phyloP scores from a whole-genome alignment of 35 echinoderm and acorn worm species.

The Amphiura filiformis region DNA sequence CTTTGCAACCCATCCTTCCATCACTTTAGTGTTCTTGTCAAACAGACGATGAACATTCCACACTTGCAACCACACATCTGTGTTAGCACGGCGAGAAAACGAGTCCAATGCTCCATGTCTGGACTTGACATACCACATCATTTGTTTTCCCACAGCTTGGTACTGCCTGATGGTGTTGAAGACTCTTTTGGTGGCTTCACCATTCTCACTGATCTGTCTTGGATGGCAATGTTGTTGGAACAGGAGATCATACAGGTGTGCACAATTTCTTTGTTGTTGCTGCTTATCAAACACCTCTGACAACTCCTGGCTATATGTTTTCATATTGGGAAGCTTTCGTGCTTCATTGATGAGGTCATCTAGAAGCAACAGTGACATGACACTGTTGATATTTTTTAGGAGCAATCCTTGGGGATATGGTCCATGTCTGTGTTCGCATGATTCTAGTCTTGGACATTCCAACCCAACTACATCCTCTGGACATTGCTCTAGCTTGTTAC shows the following conservation, averaged over 20 bases:
- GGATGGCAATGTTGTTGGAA: conserved; percentile 47
- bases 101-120: neutral
- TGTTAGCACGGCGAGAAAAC: neutral
- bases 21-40: conserved; percentile 9
- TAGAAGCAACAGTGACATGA: conserved; percentile 11
- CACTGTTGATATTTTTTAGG: neutral
- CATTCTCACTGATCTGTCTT: conserved; percentile 30
- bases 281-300: neutral
- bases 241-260: conserved; percentile 19
- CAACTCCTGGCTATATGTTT: neutral
- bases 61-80: conserved; percentile 25
- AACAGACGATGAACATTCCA: conserved; percentile 32
- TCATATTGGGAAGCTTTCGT: neutral
- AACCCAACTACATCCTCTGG: conserved; percentile 16
- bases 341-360: conserved; percentile 11
- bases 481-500: conserved; percentile 28
- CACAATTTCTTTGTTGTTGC: neutral
- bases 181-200: neutral
- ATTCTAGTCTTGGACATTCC: conserved; percentile 2
- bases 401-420: neutral
- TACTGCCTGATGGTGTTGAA: neutral
- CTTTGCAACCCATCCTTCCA: conserved; percentile 21
- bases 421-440: conserved; percentile 5
- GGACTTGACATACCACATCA: conserved; percentile 6
- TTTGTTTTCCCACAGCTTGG: neutral